A percentile compares a stretch with the other conserved stretches of the same genome.
Evolutionary conservation across 2,113 vertebrate species (phyloP).

Genomic region (Gopherus flavomarginatus): DNA sequence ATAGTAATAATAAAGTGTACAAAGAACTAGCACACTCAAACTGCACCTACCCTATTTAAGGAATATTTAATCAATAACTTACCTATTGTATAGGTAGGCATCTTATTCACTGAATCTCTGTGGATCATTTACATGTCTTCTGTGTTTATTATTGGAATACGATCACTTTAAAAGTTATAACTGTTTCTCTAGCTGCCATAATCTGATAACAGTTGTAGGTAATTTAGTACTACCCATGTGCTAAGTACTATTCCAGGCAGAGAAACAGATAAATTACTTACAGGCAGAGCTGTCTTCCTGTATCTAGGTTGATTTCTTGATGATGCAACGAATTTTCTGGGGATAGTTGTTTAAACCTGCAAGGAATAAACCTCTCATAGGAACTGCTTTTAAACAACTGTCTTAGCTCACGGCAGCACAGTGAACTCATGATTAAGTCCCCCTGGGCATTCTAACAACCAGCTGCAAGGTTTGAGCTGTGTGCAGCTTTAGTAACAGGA

Average conservation of each 20-base stretch:
- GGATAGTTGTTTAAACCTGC: background rate
- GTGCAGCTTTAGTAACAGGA: background rate
- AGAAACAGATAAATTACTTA: background rate
- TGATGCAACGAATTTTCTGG: background rate
- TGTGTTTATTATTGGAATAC: background rate
- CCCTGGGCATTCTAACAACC: background rate
- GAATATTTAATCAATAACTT: background rate
- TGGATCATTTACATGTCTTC: background rate
- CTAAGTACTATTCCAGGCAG: background rate
- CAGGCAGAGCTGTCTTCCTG: background rate
- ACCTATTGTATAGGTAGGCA: background rate
- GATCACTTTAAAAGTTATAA: background rate
- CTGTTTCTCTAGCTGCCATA: background rate
- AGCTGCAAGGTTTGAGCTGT: background rate
- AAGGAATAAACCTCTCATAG: background rate
- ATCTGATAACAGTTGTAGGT: background rate
- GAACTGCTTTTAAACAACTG: background rate
- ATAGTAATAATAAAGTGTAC: background rate
- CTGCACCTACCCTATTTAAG: background rate
- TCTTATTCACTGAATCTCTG: background rate
- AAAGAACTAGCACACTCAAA: background rate
- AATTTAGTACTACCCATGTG: background rate
- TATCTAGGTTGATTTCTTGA: background rate
- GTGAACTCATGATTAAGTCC: background rate
- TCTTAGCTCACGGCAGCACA: background rate